These are phyloP conservation scores for Mormyrops boulengeri DNA, from an alignment of 2,797 vertebrate species.

Conservation along the genomic window DNA sequence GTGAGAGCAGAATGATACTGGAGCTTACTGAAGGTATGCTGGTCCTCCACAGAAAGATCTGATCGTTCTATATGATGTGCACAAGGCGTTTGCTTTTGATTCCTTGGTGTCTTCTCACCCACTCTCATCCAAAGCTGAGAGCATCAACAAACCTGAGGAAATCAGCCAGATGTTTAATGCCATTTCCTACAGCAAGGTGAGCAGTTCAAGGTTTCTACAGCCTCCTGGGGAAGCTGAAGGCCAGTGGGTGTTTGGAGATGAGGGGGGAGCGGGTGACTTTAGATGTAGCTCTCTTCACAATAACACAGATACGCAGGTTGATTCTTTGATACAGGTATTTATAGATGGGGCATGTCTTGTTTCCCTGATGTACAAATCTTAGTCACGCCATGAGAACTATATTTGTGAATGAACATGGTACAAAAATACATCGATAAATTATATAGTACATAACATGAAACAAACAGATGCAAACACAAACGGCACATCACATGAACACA, in stretches of 20 bases:
- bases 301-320: not conserved
- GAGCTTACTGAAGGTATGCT: not conserved
- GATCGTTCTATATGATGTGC: constrained; percentile 69
- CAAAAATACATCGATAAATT: not conserved
- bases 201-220: not conserved
- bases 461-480: not conserved
- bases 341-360: not conserved
- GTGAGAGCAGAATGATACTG: not conserved
- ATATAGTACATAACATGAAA: not conserved
- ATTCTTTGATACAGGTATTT: not conserved
- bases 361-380: not conserved
- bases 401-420: not conserved
- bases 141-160: constrained; percentile 72
- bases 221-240: not conserved
- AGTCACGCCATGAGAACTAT: not conserved
- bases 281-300: not conserved
- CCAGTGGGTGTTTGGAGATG: not conserved
- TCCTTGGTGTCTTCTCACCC: constrained; percentile 82
- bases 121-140: constrained; percentile 64
- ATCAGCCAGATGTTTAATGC: constrained; percentile 82
- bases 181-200: constrained; percentile 92
- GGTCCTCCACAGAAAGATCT: constrained; percentile 70
- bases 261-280: not conserved
- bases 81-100: constrained; percentile 72
- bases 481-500: not conserved